A percentile compares a stretch with the other conserved stretches of the same genome.
Conservation (phyloP, 2,888 invertebrate species). For the Dascillus cervinus region DNA sequence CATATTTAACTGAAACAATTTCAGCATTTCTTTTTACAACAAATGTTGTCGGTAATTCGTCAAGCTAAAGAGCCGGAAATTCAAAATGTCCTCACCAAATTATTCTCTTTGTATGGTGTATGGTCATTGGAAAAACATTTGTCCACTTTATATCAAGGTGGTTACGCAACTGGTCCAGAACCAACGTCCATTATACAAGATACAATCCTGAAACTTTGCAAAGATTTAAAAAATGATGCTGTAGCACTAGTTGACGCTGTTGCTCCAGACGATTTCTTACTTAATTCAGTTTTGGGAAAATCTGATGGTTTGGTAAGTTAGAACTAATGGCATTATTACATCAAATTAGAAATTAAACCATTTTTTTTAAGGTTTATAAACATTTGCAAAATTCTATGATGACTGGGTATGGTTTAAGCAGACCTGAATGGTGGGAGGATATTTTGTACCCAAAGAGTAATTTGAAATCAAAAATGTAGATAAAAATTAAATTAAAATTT, state of each 20-base stretch:
- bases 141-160: no score
- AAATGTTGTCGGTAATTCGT: constrained; percentile 44
- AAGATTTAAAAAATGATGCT: constrained; percentile 51
- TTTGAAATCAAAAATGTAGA: no score
- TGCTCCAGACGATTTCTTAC: constrained; percentile 80
- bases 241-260: constrained; percentile 78
- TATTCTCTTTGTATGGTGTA: constrained; percentile 59
- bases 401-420: no score
- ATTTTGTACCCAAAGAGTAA: no score
- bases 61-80: constrained; percentile 44
- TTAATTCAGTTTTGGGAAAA: constrained; percentile 77
- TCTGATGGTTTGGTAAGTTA: constrained; percentile 85
- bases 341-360: no score
- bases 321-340: no score
- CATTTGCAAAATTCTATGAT: constrained; percentile 63
- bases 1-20: no score
- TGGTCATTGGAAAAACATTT: constrained; percentile 67
- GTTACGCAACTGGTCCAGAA: constrained; percentile 47
- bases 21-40: constrained; percentile 50
- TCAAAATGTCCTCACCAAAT: constrained; percentile 48
- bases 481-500: no score
- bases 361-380: constrained; percentile 56
- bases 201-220: constrained; percentile 58
- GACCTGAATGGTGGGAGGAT: no score
- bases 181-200: constrained; percentile 58